phyloP scores from a whole-genome alignment of 2,113 vertebrate species.

The Galemys pyrenaicus region DNA sequence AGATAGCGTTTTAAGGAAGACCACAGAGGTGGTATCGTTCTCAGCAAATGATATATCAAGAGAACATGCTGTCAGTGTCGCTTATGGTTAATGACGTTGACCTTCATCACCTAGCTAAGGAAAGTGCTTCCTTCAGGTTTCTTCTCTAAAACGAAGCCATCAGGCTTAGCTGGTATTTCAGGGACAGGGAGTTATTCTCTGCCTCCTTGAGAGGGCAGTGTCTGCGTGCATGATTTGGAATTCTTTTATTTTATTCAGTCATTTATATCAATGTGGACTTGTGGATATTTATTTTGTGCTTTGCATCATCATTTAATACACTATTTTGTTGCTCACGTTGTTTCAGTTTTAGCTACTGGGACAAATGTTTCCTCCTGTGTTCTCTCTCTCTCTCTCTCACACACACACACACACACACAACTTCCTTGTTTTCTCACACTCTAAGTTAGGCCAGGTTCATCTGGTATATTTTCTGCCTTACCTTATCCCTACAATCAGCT shows the following conservation, averaged over 20 bases:
- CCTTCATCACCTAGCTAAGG: not conserved
- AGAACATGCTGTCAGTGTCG: not conserved
- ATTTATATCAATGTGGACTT: not conserved
- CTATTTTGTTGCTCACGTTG: not conserved
- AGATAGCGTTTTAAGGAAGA: not conserved
- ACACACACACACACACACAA: not conserved
- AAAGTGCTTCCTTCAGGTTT: not conserved
- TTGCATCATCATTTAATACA: not conserved
- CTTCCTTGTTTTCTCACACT: not conserved
- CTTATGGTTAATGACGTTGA: not conserved
- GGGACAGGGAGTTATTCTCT: not conserved
- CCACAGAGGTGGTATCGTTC: not conserved
- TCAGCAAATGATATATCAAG: not conserved
- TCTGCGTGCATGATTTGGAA: not conserved
- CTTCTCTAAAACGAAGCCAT: not conserved
- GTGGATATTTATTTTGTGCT: not conserved
- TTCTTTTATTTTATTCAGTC: conserved; percentile 12
- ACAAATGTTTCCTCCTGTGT: not conserved
- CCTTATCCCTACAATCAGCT: not conserved
- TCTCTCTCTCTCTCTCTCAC: too few relatives aligned
- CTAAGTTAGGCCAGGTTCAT: not conserved
- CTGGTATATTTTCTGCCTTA: not conserved
- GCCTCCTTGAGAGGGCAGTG: not conserved
- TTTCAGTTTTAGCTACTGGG: not conserved
- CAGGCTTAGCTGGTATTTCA: not conserved